Conservation (phyloP, 2,888 invertebrate genomes). For the Malacosoma neustria region DNA sequence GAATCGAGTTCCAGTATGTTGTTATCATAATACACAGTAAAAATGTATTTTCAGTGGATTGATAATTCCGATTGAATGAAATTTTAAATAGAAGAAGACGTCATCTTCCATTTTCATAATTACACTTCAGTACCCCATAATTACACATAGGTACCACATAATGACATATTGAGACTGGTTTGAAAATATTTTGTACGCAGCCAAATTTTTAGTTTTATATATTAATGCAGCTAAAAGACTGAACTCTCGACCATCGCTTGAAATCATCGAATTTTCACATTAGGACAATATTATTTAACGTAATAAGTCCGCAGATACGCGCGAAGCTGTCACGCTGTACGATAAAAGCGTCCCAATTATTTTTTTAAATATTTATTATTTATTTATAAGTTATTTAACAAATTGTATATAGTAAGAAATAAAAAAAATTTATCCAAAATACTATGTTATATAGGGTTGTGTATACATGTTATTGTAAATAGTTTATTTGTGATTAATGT, state of each 20-base stretch:
- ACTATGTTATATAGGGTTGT: constrained; percentile 53
- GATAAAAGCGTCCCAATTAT: constrained; percentile 36
- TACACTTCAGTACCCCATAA: background rate
- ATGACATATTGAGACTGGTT: background rate
- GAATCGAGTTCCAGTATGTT: no score
- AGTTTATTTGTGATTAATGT: constrained; percentile 59
- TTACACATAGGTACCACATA: background rate
- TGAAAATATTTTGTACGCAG: background rate
- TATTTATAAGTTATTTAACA: constrained; percentile 68
- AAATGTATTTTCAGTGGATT: no score
- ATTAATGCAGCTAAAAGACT: constrained; percentile 8
- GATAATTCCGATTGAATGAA: no score
- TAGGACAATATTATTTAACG: constrained; percentile 4
- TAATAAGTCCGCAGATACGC: background rate
- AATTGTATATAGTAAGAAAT: constrained; percentile 60
- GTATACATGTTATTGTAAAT: constrained; percentile 54
- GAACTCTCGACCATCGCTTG: constrained; percentile 11
- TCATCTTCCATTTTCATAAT: constrained; percentile 7
- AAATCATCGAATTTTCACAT: constrained; percentile 2
- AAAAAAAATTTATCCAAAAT: constrained; percentile 34
- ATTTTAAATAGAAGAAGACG: no score
- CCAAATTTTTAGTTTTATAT: background rate
- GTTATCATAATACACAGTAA: no score
- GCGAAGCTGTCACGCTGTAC: background rate
- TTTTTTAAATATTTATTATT: constrained; percentile 64